Base-by-base conservation (phyloP, 1,140 invertebrate species). In the Cotesia glomerata region DNA sequence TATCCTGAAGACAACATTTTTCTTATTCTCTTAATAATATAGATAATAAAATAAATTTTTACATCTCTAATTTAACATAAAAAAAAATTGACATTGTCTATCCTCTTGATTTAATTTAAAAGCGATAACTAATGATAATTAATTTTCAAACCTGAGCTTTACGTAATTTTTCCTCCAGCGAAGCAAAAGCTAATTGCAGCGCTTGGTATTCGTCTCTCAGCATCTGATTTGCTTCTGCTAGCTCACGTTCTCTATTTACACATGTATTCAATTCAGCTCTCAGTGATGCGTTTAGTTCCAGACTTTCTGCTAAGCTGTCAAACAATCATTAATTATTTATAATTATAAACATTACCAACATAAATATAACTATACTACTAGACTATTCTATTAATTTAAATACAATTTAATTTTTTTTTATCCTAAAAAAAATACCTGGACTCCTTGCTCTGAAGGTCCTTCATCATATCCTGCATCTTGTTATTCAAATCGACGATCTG, bases 141-240 rank as follows among this genome's bases (percentile, higher is more conserved):
- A 51, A 66, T 7, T 59, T 77, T 82, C 26, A 26, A 89, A 94
- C 93, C 90, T 95, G 94, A 18, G 89, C 89, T 88, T 93, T 95
- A 61, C 94, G 89, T 80, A 96, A 89, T 86, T 97, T 98, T 66
- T 97, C 94, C 88, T 98, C 96, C 34, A 98, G 88, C 58, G 94
- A 90, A 74, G 92, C 92, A 87, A 95, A 97, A 13, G 95, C 94
- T 76, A 99, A 89, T 82, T 98, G 96, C 66, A 98, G 86, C 3
- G 97, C 96, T 85, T 97, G 94, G 84, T 98, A 95, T 88, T 99
- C 97, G 89, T 99, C 97, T 82, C 94, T 91, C 52, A 98, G 83
- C 74, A 95, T 92, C 89, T 97, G 92, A 87, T 96, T 97, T 4
- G 95, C 87, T 72, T 91, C 90, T 85, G 95, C 91, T 14, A 96